Base-by-base conservation (phyloP, 2,797 vertebrate genomes). In the Harpagifer antarcticus region DNA sequence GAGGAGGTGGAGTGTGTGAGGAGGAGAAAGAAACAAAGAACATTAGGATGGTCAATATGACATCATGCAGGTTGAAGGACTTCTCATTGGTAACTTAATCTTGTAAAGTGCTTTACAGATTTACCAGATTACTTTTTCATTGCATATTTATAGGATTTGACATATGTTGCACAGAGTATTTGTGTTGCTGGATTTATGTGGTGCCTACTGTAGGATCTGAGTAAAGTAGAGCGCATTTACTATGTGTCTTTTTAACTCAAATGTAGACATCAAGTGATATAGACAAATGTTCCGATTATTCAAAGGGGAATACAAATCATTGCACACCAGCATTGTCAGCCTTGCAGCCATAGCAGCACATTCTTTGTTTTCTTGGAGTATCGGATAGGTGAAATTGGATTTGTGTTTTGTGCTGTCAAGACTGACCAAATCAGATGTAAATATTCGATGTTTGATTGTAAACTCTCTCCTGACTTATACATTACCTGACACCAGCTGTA, bases 51-150 rank as follows among this genome's bases (percentile, higher is more conserved):
- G 78, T 74, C 79, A 76, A 48, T 68, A 82, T 90, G 82, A 90
- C 82, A 86, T 86, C 86, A 91, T 79, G 61, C 65, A 72, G 82
- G 76, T 61, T 79, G 68, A 86, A 87, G 86, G 87, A 79, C 78
- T 75, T 78, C 77, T 73, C 43, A 72, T 68, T 81, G 68, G 71
- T 50, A 72, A 72, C 33, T 53, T 78, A 93, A 93, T 91, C 83
- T 81, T 57, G 60, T 83, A 84, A 90, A 91, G 82, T 87, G 88
- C 84, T 84, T 80, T 67, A 57, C 52, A 66, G 68, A 79, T 79
- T 89, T 85, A 85, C 53, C 80, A 72, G 64, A 88, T 90, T 89
- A 76, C 60, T 79, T 66, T 33, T 74, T 81, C 55, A 76, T 64
- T 45, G 69, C 59, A 83, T 83, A n/a, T 86, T 88, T 82, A 86